Evolutionary conservation across 2,888 invertebrate genomes (phyloP).

Genomic region (Lycocerus yunnanus): DNA sequence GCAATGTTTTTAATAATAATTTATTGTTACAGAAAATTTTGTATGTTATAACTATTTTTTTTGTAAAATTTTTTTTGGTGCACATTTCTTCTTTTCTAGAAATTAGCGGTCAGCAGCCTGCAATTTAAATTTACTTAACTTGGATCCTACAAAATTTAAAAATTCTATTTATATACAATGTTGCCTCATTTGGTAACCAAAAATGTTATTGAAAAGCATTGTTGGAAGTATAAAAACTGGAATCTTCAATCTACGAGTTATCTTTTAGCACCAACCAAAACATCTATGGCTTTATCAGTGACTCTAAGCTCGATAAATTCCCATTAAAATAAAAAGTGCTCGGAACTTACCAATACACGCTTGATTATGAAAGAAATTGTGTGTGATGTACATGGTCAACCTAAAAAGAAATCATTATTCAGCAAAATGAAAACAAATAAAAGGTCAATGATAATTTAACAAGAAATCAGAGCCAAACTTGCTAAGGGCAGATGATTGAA

Average conservation of each 20-base stretch:
- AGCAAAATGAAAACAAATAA: slow-evolving; percentile 96
- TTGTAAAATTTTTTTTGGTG: no score
- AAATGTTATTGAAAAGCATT: not conserved
- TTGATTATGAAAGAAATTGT: slow-evolving; percentile 45
- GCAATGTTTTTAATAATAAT: no score
- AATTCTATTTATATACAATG: no score
- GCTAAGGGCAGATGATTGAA: no score
- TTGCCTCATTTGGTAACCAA: not conserved
- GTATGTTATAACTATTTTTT: no score
- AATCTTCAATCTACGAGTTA: not conserved
- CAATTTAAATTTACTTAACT: no score
- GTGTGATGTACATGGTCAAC: slow-evolving; percentile 62
- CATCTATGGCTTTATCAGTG: not conserved
- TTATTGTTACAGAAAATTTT: no score
- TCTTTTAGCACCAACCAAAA: not conserved
- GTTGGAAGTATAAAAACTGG: not conserved
- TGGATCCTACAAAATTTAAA: no score
- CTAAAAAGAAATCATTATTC: slow-evolving; percentile 68
- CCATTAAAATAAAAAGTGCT: no score
- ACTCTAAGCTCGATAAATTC: not conserved
- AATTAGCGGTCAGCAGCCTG: no score
- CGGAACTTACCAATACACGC: not conserved
- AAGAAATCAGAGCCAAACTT: not conserved
- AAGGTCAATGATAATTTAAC: slow-evolving; percentile 41
- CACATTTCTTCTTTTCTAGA: no score